A percentile compares a stretch with the other conserved stretches of the same genome.
Evolutionary conservation across 92 coral and sea anemone genomes (phyloP).

Genomic region (Parazoanthus darwini): DNA sequence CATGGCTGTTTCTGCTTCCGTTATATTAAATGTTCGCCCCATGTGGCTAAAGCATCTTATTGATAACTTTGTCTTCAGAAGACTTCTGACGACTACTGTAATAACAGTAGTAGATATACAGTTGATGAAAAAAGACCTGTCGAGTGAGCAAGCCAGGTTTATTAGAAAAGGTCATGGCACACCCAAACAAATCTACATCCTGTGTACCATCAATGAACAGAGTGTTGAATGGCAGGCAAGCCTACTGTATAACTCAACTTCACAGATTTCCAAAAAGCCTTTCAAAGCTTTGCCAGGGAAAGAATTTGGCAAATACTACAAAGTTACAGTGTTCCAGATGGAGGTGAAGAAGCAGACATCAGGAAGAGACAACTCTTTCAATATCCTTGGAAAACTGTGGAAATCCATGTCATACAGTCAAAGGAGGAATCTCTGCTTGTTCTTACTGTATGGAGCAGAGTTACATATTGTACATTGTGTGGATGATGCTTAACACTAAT

Average conservation of each 20-base stretch:
- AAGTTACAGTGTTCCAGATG: neutral
- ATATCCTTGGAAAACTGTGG: neutral
- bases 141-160: neutral
- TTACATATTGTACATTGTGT: neutral
- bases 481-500: neutral
- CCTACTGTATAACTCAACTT: neutral
- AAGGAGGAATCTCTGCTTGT: neutral
- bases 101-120: neutral
- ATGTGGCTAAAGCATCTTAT: no score
- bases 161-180: neutral
- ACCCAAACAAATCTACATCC: neutral
- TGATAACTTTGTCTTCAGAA: no score
- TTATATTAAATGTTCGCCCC: no score
- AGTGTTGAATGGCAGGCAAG: conserved; percentile 10
- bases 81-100: neutral
- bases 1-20: no score
- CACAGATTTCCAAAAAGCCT: neutral
- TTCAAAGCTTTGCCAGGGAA: neutral
- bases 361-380: neutral
- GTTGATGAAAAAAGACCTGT: neutral
- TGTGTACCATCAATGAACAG: neutral
- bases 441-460: neutral
- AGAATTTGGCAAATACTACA: neutral
- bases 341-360: conserved; percentile 1
- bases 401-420: neutral